Evolutionary conservation across 2,888 invertebrate species (phyloP).

Genomic region (Drosophila kanekoi): DNA sequence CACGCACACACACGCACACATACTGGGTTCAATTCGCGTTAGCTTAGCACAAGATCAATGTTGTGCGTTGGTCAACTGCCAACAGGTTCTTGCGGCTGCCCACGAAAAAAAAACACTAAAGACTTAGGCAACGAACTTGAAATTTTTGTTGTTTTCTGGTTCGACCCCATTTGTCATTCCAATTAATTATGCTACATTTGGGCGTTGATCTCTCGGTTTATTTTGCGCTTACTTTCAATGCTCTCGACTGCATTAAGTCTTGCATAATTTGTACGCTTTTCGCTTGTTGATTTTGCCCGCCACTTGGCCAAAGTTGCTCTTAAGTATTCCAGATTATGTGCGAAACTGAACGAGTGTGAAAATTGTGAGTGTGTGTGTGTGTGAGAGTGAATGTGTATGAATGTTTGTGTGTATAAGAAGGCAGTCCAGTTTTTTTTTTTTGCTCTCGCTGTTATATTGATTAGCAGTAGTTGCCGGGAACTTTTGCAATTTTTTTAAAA

Average conservation of each 20-base stretch:
- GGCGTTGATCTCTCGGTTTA: conserved; percentile 21
- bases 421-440: conserved; percentile 12
- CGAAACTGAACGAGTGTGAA: conserved; percentile 10
- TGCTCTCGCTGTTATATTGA: neutral
- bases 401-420: conserved; percentile 14
- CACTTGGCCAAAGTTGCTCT: conserved; percentile 29
- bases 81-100: conserved; percentile 68
- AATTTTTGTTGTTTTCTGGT: conserved; percentile 31
- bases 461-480: neutral
- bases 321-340: conserved; percentile 31
- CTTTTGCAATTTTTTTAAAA: neutral
- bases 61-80: conserved; percentile 57
- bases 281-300: conserved; percentile 8
- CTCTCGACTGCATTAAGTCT: conserved; percentile 42
- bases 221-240: conserved; percentile 25
- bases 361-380: neutral
- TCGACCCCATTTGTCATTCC: conserved; percentile 45
- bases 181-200: conserved; percentile 49
- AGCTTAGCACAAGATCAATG: conserved; percentile 80
- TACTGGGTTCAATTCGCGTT: conserved; percentile 32
- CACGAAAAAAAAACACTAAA: conserved; percentile 48
- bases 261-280: conserved; percentile 53
- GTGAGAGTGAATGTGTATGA: neutral
- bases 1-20: conserved; percentile 1
- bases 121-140: conserved; percentile 75